Conservation (phyloP, 2,113 vertebrate species). For the Zosterops pallidus region DNA sequence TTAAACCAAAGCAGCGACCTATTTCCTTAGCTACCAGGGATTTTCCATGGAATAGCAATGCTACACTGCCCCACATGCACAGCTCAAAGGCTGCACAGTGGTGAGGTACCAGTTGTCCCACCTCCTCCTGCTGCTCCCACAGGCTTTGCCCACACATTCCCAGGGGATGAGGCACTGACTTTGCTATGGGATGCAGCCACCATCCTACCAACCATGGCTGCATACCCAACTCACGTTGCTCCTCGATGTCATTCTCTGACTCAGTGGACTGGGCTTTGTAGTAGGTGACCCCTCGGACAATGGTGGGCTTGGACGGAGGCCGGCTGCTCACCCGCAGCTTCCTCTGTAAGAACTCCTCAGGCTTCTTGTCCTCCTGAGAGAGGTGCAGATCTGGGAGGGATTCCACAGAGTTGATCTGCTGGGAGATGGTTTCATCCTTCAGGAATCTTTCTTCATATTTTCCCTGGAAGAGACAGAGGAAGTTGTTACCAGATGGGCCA, state of each 20-base stretch:
- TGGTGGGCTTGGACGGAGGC: constrained; percentile 78
- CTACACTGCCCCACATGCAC: rapidly evolving
- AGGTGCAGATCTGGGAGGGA: constrained; percentile 51
- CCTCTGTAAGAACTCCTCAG: constrained; percentile 62
- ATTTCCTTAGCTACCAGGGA: neutral
- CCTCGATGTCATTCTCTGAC: constrained; percentile 84
- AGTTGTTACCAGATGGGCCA: neutral
- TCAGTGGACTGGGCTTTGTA: constrained; percentile 90
- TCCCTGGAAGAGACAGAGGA: constrained; percentile 57
- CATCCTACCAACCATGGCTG: rapidly evolving
- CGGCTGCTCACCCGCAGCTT: constrained; percentile 65
- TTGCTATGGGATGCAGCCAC: neutral
- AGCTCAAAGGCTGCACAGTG: neutral
- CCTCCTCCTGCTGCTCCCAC: neutral
- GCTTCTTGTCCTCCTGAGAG: constrained; percentile 29
- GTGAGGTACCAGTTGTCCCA: neutral
- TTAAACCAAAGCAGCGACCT: neutral
- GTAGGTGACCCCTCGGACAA: constrained; percentile 91
- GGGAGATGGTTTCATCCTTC: constrained; percentile 71
- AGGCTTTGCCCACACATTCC: rapidly evolving
- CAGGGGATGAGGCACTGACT: neutral
- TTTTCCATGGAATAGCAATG: neutral
- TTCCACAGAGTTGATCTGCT: constrained; percentile 68
- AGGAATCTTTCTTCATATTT: constrained; percentile 84
- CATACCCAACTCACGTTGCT: constrained; percentile 80